Percentiles rank a stretch among this genome's conserved stretches.
phyloP scores from a whole-genome alignment of 2,888 invertebrate genomes.

The Synanthedon tipuliformis region DNA sequence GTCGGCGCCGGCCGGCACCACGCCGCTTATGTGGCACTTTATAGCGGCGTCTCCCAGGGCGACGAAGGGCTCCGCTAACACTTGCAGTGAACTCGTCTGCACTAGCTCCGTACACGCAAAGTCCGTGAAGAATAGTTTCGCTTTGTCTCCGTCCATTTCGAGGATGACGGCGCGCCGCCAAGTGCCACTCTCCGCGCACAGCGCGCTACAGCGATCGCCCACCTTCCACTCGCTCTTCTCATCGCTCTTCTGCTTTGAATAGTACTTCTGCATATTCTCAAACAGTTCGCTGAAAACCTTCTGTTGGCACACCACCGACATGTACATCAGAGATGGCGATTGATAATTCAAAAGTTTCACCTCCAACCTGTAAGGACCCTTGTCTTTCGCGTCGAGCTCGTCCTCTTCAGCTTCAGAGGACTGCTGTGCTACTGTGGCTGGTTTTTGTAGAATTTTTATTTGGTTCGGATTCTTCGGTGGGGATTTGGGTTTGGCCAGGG shows the following conservation, averaged over 20 bases:
- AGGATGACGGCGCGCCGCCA: slow-evolving; percentile 74
- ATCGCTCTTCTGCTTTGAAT: slow-evolving; percentile 26
- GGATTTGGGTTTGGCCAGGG: slow-evolving; percentile 15
- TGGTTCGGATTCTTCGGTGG: slow-evolving; percentile 14
- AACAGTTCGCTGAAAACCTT: slow-evolving; percentile 56
- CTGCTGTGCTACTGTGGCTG: neutral
- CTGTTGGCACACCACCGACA: slow-evolving; percentile 60
- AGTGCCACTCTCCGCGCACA: slow-evolving; percentile 54
- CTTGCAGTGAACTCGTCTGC: slow-evolving; percentile 47
- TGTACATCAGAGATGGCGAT: slow-evolving; percentile 72
- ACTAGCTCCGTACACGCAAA: slow-evolving; percentile 69
- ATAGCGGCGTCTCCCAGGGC: slow-evolving; percentile 69
- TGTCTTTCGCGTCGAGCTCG: slow-evolving; percentile 48
- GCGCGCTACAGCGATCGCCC: slow-evolving; percentile 57
- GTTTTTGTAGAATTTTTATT: slow-evolving; percentile 17
- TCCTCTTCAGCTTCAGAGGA: slow-evolving; percentile 14
- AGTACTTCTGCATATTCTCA: slow-evolving; percentile 67
- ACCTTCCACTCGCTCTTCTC: slow-evolving; percentile 54
- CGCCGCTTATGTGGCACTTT: slow-evolving; percentile 76
- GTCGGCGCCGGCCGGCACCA: slow-evolving; percentile 76
- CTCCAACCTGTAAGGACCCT: slow-evolving; percentile 58
- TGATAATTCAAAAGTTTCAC: slow-evolving; percentile 60
- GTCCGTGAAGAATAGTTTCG: slow-evolving; percentile 75
- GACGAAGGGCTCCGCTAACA: slow-evolving; percentile 61
- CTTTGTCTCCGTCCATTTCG: slow-evolving; percentile 37